Evolutionary conservation across 2,113 vertebrate species (phyloP).

Genomic region (Catagonus wagneri): DNA sequence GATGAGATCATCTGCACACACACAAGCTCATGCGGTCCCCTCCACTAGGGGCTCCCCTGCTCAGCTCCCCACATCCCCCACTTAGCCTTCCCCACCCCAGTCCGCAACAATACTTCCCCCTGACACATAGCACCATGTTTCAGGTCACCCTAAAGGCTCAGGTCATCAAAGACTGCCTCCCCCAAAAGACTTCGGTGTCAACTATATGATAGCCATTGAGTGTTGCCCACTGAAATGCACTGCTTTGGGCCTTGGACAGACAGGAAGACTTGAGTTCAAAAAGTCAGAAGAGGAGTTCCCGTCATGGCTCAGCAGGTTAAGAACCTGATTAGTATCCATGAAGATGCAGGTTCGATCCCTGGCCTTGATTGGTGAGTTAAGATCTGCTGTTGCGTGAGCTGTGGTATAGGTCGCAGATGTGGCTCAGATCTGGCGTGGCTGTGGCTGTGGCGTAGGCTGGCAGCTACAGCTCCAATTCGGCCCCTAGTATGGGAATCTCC

Average conservation of each 20-base stretch:
- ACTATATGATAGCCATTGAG: neutral
- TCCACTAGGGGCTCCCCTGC: neutral
- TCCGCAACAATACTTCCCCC: neutral
- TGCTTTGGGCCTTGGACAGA: neutral
- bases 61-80: neutral
- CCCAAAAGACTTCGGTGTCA: too few relatives aligned
- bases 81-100: neutral
- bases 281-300: neutral
- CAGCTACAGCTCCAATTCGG: too few relatives aligned
- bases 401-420: too few relatives aligned
- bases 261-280: neutral
- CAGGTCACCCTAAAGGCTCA: neutral
- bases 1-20: neutral
- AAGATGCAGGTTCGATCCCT: too few relatives aligned
- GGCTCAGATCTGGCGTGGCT: too few relatives aligned
- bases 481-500: too few relatives aligned
- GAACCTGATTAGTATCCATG: too few relatives aligned
- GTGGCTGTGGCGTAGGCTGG: too few relatives aligned
- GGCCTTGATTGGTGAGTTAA: too few relatives aligned
- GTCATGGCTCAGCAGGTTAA: too few relatives aligned
- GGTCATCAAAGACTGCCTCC: neutral
- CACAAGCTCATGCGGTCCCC: too few relatives aligned
- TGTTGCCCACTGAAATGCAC: neutral
- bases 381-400: too few relatives aligned
- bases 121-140: neutral